Evolutionary conservation across 2,888 invertebrate species (phyloP).

Genomic region (Sisyra terminalis): DNA sequence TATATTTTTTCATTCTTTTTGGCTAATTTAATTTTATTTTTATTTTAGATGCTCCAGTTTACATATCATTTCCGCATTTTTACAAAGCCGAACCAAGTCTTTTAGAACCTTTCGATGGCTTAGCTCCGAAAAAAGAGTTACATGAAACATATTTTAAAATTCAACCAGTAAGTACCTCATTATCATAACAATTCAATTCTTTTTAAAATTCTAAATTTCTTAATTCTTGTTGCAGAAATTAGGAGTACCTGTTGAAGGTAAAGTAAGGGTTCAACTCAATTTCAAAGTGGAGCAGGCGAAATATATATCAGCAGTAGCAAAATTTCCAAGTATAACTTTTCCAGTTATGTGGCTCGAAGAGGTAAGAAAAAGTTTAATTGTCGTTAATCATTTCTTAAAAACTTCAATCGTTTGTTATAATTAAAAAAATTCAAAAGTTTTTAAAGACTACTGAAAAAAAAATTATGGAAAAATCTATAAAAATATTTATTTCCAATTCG

Average conservation of each 20-base stretch:
- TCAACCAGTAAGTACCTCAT: constrained; percentile 57
- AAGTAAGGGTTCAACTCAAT: constrained; percentile 67
- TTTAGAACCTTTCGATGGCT: constrained; percentile 49
- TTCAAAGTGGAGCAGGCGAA: constrained; percentile 60
- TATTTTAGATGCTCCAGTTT: constrained; percentile 64
- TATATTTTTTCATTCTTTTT: too few species aligned
- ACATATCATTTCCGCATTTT: constrained; percentile 80
- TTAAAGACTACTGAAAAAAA: too few species aligned
- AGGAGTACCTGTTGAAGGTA: constrained; percentile 69
- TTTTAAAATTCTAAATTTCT: too few species aligned
- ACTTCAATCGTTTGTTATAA: too few species aligned
- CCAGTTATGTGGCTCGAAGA: constrained; percentile 85
- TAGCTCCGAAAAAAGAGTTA: constrained; percentile 46
- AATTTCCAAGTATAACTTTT: constrained; percentile 65
- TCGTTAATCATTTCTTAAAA: neutral
- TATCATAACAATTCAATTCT: too few species aligned
- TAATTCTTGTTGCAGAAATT: constrained; percentile 68
- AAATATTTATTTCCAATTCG: too few species aligned
- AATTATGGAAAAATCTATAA: too few species aligned
- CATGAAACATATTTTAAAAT: constrained; percentile 72
- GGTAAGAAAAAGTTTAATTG: too few species aligned
- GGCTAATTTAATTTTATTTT: constrained; percentile 10
- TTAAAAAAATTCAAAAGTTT: too few species aligned
- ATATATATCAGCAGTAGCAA: constrained; percentile 50
- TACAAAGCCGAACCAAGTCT: constrained; percentile 60